A percentile compares a stretch with the other conserved stretches of the same genome.
These are phyloP conservation scores for Azorinus chamasolen DNA, from an alignment of 2,888 invertebrate species.

Conservation along the genomic window DNA sequence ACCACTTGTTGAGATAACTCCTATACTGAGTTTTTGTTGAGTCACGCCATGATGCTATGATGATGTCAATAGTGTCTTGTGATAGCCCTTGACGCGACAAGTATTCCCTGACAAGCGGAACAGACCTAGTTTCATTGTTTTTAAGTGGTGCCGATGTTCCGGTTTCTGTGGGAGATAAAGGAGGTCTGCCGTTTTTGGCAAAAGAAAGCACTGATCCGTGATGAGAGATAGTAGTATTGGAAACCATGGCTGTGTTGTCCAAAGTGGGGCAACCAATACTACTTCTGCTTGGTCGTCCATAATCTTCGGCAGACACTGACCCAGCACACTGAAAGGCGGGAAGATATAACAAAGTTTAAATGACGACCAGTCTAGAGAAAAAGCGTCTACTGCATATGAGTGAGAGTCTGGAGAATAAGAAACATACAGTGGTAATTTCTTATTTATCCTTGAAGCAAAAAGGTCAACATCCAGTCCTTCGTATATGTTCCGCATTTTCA, in stretches of 20 bases:
- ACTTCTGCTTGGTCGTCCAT: no score
- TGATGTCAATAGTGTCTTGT: slow-evolving; percentile 2
- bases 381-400: neutral
- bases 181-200: no score
- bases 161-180: no score
- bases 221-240: no score
- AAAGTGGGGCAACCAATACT: no score
- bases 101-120: slow-evolving; percentile 16
- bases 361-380: no score
- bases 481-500: slow-evolving; percentile 7
- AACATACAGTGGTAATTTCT: slow-evolving; percentile 18
- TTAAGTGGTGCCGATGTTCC: neutral
- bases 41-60: slow-evolving; percentile 9
- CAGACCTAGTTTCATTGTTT: slow-evolving; percentile 2
- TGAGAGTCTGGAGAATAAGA: slow-evolving; percentile 9
- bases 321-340: no score
- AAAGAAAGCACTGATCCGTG: no score
- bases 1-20: slow-evolving; percentile 39
- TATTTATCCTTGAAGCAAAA: slow-evolving; percentile 45
- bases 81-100: slow-evolving; percentile 13
- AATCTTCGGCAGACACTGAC: no score
- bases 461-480: slow-evolving; percentile 27
- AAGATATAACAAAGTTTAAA: no score
- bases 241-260: no score
- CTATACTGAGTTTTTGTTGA: slow-evolving; percentile 30